These are phyloP conservation scores for Eurypyga helias DNA, from an alignment of 2,113 vertebrate species.

Conservation along the genomic window DNA sequence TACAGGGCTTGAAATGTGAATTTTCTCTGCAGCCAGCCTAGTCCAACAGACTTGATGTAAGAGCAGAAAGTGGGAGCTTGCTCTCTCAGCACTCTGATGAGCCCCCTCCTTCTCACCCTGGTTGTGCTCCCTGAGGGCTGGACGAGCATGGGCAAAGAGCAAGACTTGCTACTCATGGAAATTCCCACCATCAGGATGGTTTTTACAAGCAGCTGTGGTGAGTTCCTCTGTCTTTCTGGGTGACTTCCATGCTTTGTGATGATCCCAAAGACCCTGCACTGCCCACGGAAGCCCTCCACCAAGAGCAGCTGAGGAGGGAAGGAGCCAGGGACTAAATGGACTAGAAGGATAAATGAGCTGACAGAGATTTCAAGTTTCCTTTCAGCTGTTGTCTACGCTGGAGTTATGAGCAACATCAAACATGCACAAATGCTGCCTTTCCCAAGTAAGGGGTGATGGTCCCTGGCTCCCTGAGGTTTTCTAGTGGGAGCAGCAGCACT, in stretches of 20 bases:
- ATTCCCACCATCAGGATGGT: fast-evolving
- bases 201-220: fast-evolving
- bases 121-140: neutral
- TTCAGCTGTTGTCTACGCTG: neutral
- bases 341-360: neutral
- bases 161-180: neutral
- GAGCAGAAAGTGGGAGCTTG: neutral
- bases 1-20: neutral
- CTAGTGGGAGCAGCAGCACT: neutral
- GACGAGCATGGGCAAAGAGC: neutral
- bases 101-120: fast-evolving
- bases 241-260: neutral
- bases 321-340: neutral
- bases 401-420: neutral
- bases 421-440: fast-evolving
- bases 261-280: neutral
- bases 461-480: neutral
- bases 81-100: neutral
- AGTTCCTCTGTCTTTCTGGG: neutral
- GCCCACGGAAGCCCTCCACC: neutral
- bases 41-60: fast-evolving
- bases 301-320: neutral
- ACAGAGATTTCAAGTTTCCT: neutral
- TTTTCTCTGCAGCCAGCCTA: neutral
- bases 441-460: neutral